These are phyloP conservation scores for Epistrophe eligans DNA, from an alignment of 2,888 invertebrate genomes.

Conservation along the genomic window DNA sequence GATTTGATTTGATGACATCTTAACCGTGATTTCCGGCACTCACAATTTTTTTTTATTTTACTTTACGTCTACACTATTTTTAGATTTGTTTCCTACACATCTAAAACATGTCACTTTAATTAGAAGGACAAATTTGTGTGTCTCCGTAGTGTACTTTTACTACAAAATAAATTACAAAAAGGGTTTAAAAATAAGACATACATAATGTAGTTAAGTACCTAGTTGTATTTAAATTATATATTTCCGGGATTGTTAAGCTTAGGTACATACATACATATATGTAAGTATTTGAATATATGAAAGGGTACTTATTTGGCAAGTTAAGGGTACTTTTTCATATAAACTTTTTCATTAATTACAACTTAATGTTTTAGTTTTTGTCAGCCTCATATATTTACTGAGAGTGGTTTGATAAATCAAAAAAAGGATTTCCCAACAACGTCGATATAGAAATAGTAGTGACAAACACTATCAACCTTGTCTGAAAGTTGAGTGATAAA, in stretches of 20 bases:
- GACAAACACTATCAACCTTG: neutral
- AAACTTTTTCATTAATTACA: constrained; percentile 1
- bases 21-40: no score
- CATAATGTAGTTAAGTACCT: neutral
- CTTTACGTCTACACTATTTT: no score
- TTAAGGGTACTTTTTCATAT: neutral
- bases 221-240: neutral
- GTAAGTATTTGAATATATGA: neutral
- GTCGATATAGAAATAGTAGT: neutral
- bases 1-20: no score
- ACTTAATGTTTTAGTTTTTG: neutral
- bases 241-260: neutral
- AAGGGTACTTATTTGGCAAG: neutral
- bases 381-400: neutral
- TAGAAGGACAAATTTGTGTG: no score
- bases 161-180: no score
- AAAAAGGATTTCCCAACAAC: neutral
- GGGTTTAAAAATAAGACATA: no score
- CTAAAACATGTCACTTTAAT: no score
- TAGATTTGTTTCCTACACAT: no score
- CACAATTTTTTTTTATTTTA: no score
- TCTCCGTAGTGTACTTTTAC: no score
- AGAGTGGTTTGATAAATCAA: constrained; percentile 8
- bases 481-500: constrained; percentile 15
- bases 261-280: neutral